A percentile compares a stretch with the other conserved stretches of the same genome.
These are phyloP conservation scores for Zaprionus tsacasi DNA, from an alignment of 1,140 invertebrate species.

Conservation along the genomic window DNA sequence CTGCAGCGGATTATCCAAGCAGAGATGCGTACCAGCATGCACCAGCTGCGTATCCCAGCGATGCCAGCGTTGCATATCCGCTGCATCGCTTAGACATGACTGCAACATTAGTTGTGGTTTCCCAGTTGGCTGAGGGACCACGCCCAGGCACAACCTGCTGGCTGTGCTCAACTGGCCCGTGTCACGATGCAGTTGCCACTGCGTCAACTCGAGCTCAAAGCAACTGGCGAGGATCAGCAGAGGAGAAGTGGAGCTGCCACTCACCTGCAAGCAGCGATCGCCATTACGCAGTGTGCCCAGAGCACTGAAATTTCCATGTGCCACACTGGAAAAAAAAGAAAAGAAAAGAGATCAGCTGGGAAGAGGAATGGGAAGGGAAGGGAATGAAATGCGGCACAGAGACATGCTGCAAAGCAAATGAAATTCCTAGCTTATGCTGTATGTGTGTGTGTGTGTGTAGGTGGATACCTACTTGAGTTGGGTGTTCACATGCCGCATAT, in stretches of 20 bases:
- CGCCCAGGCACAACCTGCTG: slow-evolving; percentile 37
- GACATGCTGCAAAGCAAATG: slow-evolving; percentile 2
- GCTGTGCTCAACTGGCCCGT: slow-evolving; percentile 52
- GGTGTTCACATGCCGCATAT: slow-evolving; percentile 92
- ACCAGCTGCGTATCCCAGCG: slow-evolving; percentile 58
- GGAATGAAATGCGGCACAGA: background rate
- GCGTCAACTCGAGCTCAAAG: slow-evolving; percentile 51
- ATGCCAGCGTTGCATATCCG: slow-evolving; percentile 53
- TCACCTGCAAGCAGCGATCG: slow-evolving; percentile 60
- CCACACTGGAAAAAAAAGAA: slow-evolving; percentile 35
- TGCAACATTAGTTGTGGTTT: slow-evolving; percentile 14
- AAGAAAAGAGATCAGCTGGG: background rate
- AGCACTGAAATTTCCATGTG: slow-evolving; percentile 56
- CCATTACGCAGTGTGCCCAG: slow-evolving; percentile 60
- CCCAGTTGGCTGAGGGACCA: background rate
- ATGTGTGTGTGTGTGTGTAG: background rate
- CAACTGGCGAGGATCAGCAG: slow-evolving; percentile 50
- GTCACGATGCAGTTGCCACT: slow-evolving; percentile 59
- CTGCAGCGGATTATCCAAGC: slow-evolving; percentile 69
- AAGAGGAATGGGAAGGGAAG: no score
- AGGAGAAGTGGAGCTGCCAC: background rate
- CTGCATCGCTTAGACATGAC: slow-evolving; percentile 13
- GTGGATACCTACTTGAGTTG: slow-evolving; percentile 72
- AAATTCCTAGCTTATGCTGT: slow-evolving; percentile 10
- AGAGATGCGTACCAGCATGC: slow-evolving; percentile 61